Evolutionary conservation across 2,888 invertebrate genomes (phyloP), one percentile per base, ranked within the genome.

Genomic region (Synergus laeviventris): DNA sequence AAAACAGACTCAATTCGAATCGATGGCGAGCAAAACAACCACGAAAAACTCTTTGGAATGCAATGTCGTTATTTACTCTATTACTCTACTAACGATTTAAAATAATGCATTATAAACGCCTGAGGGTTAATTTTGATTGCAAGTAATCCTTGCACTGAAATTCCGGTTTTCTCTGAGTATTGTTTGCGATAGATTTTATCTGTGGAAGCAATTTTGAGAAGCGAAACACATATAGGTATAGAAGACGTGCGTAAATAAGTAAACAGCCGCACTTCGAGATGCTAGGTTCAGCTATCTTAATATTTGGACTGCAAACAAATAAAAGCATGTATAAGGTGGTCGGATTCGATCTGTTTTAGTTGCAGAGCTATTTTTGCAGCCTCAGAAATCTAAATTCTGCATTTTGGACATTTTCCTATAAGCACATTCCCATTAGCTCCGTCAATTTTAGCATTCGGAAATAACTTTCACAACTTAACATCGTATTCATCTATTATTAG

Each of bases 401-500:
- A 70, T 62, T 62, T 38, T 62, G 8, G 38, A 18, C 14, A 64
- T 64, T 64, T 64, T 64, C 64, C 39, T 42, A 64, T 39, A 64
- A 42, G 49, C n/a, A 49, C 49, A 70, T n/a, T 49, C 70, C 24
- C 24, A 45, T 64, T 45, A 49, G 31, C 49, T 70, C 49, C 24
- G 70, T 70, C 70, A 70, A 49, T 70, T 70, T 49, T 4, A 70
- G 12, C 49, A 11, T n/a, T 70, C 70, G 45, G 36, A 70, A 70
- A 70, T 70, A 70, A 49, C 70, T 70, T 70, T 70, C 49, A 70
- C 70, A 70, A 64, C 66, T 49, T 45, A 70, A 70, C 70, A 70
- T 70, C 70, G 49, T 70, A 70, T 70, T 49, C 70, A 70, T 70
- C 70, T 70, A 70, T 70, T 70, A 70, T 70, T 70, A 70, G 70